Evolutionary conservation across 2,888 invertebrate genomes (phyloP), one percentile per base, ranked within the genome.

Genomic region (Melanotus villosus): DNA sequence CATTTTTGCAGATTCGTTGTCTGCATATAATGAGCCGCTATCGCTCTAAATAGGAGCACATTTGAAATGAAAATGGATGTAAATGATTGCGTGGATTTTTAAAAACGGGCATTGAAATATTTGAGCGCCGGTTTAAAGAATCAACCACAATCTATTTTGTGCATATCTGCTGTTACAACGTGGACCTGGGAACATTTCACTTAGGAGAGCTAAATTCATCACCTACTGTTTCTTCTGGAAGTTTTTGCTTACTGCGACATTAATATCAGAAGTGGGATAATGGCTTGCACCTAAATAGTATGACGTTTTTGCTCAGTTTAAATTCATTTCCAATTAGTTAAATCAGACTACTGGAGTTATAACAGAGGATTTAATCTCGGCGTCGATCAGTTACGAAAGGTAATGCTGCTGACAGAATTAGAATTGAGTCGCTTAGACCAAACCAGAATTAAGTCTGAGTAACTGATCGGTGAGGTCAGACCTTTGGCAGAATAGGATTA

Each of bases 351-450:
- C 52, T 26, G 45, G 19, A 38, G 41, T 36, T 58, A 58, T 47
- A 60, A 34, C 47, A 47, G 16, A 62, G 50, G 62, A 50, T 50
- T 62, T 62, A 62, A 62, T 62, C 62, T 62, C 36, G 50, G 38
- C 36, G 62, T 50, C 62, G 52, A 62, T 62, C 62, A 38, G 52
- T 62, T 62, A 52, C 32, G 38, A 62, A 62, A 62, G 62, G 62
- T 36, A 62, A 52, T 52, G 62, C 50, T 52, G 62, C 52, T 62
- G 62, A 62, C 62, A 52, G 62, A 62, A 50, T 62, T 62, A 62
- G 62, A 62, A 62, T 62, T 38, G 50, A 62, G 26, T 52, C 50
- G 50, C 38, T 50, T 47, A 38, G 52, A 50, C 52, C 47, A 52
- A 52, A 36, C 26, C 36, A 52, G 62, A 62, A 50, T 62, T 62